Evolutionary conservation across 2,797 vertebrate species (phyloP).

Genomic region (Philypnodon macrostomus): DNA sequence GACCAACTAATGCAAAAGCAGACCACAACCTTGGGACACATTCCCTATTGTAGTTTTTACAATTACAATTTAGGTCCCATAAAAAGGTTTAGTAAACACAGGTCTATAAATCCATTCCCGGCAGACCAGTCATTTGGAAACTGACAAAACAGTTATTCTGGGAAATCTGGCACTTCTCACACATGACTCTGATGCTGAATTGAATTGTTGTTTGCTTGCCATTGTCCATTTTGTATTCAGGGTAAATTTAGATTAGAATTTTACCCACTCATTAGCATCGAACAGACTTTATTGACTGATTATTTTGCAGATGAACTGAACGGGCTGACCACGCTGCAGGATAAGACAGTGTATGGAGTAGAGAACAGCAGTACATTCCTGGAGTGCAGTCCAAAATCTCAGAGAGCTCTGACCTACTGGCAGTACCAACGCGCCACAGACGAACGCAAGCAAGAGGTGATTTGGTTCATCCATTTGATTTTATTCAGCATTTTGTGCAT

Average conservation of each 20-base stretch:
- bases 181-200: not conserved
- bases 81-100: constrained; percentile 1
- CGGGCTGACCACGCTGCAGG: constrained; percentile 78
- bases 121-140: no score
- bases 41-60: not conserved
- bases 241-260: not conserved
- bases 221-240: not conserved
- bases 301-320: constrained; percentile 80
- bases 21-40: not conserved
- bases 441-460: constrained; percentile 89
- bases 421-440: constrained; percentile 88
- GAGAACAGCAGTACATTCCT: constrained; percentile 98
- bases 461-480: no score
- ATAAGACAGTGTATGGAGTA: constrained; percentile 93
- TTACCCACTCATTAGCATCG: not conserved
- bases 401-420: constrained; percentile 91
- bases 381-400: constrained; percentile 95
- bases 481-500: no score
- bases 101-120: not conserved
- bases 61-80: not conserved
- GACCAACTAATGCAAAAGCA: not conserved
- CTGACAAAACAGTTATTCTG: not conserved
- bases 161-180: constrained; percentile 1
- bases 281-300: not conserved
- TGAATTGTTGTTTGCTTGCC: not conserved